A percentile compares a stretch with the other conserved stretches of the same genome.
Conservation (phyloP, 1,140 invertebrate genomes). For the Uloborus diversus region DNA sequence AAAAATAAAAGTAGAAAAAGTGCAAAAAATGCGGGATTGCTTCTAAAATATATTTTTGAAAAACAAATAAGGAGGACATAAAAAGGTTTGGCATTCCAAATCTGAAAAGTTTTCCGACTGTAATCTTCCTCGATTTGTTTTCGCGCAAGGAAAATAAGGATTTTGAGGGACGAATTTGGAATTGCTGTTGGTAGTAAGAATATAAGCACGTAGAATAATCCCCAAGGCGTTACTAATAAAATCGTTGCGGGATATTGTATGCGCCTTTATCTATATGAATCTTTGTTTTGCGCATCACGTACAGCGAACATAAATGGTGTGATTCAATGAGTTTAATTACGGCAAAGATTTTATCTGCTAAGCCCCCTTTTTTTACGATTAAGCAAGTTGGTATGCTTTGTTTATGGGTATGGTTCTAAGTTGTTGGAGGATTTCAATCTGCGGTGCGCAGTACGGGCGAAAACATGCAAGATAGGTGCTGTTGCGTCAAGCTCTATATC, state of each 20-base stretch:
- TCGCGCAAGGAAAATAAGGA: neutral
- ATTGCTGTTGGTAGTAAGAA: neutral
- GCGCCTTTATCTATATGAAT: neutral
- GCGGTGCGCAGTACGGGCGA: no score
- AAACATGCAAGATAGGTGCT: no score
- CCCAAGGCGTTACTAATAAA: conserved; percentile 4
- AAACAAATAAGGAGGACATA: neutral
- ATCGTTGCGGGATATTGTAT: conserved; percentile 1
- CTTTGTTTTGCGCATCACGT: neutral
- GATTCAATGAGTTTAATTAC: no score
- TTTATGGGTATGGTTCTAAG: no score
- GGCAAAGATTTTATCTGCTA: no score
- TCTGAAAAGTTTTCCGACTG: conserved; percentile 18
- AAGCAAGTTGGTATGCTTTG: no score
- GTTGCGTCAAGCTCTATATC: no score
- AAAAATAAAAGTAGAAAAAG: neutral
- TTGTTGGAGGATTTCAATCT: no score
- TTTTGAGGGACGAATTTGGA: conserved; percentile 5
- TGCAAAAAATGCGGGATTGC: neutral
- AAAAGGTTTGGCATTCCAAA: conserved; percentile 12
- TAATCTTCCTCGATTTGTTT: conserved; percentile 33
- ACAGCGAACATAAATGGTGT: conserved; percentile 7
- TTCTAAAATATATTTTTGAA: neutral
- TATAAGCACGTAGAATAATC: conserved; percentile 11
- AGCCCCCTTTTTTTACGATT: no score